These are phyloP conservation scores for Lepus timidus DNA, from an alignment of 2,113 vertebrate genomes.

Conservation along the genomic window DNA sequence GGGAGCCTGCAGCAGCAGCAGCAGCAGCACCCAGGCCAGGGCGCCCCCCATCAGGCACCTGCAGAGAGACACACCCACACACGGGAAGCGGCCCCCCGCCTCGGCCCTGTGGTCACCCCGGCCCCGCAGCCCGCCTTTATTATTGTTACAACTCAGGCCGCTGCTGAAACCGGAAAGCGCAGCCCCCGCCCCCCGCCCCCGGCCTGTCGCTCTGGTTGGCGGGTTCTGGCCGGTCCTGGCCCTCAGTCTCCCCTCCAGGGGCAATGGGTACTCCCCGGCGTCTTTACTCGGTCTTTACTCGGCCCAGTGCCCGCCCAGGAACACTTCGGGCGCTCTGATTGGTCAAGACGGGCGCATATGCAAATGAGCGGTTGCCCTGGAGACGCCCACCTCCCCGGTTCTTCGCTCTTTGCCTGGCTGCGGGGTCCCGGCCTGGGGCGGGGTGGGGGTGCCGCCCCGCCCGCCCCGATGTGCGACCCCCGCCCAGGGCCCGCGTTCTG, in stretches of 20 bases:
- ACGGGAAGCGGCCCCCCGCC: neutral
- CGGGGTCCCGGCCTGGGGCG: no score
- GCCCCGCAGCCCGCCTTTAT: neutral
- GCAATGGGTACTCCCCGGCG: neutral
- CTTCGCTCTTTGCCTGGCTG: no score
- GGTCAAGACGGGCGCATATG: neutral
- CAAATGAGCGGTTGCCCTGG: neutral
- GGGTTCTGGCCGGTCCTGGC: neutral
- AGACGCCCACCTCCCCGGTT: fast-evolving
- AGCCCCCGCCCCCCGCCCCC: neutral
- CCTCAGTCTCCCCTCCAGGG: neutral
- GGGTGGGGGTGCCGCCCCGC: no score
- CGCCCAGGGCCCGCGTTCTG: neutral
- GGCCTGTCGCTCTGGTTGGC: neutral
- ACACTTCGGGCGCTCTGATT: neutral
- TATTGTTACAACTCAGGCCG: neutral
- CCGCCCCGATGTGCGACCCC: neutral
- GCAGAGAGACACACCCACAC: neutral
- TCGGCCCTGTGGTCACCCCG: neutral
- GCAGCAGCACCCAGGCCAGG: neutral
- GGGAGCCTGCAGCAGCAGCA: fast-evolving
- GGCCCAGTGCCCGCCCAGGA: neutral
- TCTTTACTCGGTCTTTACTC: neutral
- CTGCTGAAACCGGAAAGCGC: neutral
- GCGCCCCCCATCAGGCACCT: neutral